A percentile compares a stretch with the other conserved stretches of the same genome.
phyloP scores from a whole-genome alignment of 2,113 vertebrate genomes.

The Excalfactoria chinensis region DNA sequence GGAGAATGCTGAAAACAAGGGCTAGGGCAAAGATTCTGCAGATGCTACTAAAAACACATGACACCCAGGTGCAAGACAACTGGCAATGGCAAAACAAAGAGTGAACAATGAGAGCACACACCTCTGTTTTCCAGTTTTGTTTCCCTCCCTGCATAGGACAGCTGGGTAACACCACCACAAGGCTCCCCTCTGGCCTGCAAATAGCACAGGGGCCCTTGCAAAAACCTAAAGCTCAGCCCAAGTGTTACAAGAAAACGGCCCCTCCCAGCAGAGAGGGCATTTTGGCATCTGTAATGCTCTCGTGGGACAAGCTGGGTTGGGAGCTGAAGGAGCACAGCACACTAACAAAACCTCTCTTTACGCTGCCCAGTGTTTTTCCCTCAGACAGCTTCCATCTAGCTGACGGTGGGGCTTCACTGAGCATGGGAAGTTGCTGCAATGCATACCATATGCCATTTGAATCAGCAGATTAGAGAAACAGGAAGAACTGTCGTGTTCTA shows the following conservation, averaged over 20 bases:
- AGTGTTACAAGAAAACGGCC: not conserved
- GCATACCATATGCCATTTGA: not conserved
- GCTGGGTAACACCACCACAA: not conserved
- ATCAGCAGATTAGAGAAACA: fast-evolving
- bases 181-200: not conserved
- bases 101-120: not conserved
- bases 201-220: not conserved
- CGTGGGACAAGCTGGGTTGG: not conserved
- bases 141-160: not conserved
- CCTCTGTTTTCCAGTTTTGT: not conserved
- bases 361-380: not conserved
- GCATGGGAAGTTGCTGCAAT: not conserved
- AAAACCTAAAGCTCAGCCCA: not conserved
- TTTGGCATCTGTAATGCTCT: constrained; percentile 41
- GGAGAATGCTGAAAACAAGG: not conserved
- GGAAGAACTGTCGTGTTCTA: fast-evolving
- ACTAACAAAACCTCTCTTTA: not conserved
- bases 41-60: not conserved
- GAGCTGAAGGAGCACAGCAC: not conserved
- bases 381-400: not conserved
- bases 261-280: not conserved
- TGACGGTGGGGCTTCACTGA: fast-evolving
- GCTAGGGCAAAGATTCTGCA: not conserved
- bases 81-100: fast-evolving
- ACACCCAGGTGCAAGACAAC: not conserved